Conservation (phyloP, 2,113 vertebrate species). For the Saccopteryx bilineata region DNA sequence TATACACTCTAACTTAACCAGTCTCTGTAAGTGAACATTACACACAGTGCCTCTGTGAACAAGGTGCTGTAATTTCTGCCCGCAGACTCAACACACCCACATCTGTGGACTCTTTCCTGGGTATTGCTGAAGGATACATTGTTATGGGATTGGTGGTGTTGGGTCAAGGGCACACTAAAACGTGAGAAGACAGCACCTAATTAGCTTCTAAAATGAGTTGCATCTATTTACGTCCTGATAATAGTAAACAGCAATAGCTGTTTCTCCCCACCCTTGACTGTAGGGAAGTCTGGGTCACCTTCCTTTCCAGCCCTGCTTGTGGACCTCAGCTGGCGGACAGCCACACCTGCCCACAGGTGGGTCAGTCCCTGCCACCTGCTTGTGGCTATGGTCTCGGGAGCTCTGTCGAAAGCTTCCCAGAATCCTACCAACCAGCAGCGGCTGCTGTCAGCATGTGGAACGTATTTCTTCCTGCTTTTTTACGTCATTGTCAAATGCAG, state of each 20-base stretch:
- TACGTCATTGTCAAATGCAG: neutral
- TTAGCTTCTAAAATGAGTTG: neutral
- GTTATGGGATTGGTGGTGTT: neutral
- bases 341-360: neutral
- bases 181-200: neutral
- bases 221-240: neutral
- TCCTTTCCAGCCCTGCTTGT: neutral
- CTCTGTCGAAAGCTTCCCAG: neutral
- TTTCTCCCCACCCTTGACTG: neutral
- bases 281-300: neutral
- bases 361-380: neutral
- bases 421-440: neutral
- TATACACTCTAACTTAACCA: neutral
- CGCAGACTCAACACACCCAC: no score
- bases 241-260: neutral
- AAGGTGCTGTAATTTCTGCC: no score
- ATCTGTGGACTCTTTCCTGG: neutral
- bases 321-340: neutral
- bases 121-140: neutral
- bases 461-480: neutral
- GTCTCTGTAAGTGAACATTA: neutral
- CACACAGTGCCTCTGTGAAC: no score
- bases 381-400: rapidly evolving
- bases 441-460: neutral
- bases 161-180: neutral